These are phyloP conservation scores for Serranus cabrilla DNA, from an alignment of 2,797 vertebrate genomes.

Conservation along the genomic window DNA sequence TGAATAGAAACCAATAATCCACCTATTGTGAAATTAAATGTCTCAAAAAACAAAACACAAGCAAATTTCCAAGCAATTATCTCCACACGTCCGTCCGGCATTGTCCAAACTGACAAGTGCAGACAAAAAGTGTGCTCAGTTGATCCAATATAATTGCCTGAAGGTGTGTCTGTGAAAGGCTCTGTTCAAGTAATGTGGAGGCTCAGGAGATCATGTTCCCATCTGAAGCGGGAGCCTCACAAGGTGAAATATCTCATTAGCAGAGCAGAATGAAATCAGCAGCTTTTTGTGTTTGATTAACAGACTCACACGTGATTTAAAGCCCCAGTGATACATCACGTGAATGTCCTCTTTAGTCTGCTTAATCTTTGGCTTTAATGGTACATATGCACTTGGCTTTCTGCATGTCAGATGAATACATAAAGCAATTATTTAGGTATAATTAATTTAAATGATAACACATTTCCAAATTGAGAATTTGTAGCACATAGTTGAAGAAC, in stretches of 20 bases:
- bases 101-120: slow-evolving; percentile 6
- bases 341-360: neutral
- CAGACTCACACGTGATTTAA: neutral
- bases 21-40: neutral
- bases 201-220: neutral
- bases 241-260: neutral
- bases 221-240: neutral
- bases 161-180: neutral
- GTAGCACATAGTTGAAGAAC: neutral
- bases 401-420: slow-evolving; percentile 1
- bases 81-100: neutral
- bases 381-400: neutral
- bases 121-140: neutral
- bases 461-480: neutral
- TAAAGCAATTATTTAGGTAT: neutral
- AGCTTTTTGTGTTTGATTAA: slow-evolving; percentile 6
- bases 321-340: neutral
- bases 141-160: neutral
- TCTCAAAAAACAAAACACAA: neutral
- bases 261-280: neutral
- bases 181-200: neutral
- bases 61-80: neutral
- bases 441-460: neutral
- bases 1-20: slow-evolving; percentile 1
- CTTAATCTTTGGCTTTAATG: neutral